Conservation (phyloP, 2,113 vertebrate genomes). For the Lepidothrix coronata region DNA sequence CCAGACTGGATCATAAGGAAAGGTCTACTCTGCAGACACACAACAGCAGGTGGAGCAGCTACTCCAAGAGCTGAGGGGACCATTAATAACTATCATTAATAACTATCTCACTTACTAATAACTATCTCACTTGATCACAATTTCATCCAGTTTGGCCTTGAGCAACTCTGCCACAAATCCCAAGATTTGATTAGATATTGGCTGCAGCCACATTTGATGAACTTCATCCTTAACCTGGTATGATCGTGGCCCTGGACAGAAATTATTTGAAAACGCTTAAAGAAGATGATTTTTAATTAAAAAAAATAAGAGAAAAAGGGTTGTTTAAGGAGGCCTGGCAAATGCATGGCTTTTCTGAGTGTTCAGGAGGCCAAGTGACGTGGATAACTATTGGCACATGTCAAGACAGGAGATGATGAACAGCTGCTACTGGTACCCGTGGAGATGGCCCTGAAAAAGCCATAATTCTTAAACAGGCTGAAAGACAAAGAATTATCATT, state of each 20-base stretch:
- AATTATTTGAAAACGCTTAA: background rate
- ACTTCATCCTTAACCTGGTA: background rate
- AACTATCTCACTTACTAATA: background rate
- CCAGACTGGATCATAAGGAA: background rate
- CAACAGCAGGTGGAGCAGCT: background rate
- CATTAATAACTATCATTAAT: background rate
- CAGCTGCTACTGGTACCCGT: background rate
- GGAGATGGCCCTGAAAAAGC: background rate
- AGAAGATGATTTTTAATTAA: background rate
- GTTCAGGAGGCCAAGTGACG: background rate
- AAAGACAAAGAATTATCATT: conserved; percentile 18
- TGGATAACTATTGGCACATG: background rate
- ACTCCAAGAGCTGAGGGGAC: background rate
- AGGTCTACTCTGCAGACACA: background rate
- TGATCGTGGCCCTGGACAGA: fast-evolving
- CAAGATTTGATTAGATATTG: background rate
- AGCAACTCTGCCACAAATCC: background rate
- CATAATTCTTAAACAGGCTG: background rate
- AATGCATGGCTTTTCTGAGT: background rate
- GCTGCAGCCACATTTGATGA: background rate
- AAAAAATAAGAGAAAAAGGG: fast-evolving
- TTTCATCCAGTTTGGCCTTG: background rate
- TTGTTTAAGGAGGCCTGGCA: background rate
- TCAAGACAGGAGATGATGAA: background rate
- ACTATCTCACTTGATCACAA: background rate